Evolutionary conservation across 2,797 vertebrate species (phyloP).

Genomic region (Myotis planiceps): DNA sequence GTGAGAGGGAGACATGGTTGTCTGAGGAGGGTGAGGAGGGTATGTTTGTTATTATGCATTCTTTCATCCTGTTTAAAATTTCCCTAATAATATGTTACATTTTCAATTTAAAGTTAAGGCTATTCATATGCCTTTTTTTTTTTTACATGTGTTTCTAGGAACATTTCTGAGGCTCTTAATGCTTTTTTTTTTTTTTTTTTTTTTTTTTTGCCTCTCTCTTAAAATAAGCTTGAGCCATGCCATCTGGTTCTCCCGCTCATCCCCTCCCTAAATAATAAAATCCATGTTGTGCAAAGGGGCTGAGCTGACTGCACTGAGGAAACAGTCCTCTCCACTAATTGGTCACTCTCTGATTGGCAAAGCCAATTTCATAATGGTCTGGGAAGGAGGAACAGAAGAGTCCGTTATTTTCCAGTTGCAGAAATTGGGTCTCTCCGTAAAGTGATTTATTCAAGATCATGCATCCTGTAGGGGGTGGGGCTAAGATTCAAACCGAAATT

Average conservation of each 20-base stretch:
- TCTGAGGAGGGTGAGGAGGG: not conserved
- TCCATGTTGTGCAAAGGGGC: not conserved
- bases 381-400: not conserved
- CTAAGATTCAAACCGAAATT: not conserved
- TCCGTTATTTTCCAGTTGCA: not conserved
- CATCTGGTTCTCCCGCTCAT: not conserved
- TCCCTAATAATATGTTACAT: not conserved
- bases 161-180: not conserved
- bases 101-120: not conserved
- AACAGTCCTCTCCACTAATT: not conserved
- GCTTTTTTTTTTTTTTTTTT: not conserved
- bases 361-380: not conserved
- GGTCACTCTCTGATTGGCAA: not conserved
- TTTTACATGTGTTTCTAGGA: not conserved
- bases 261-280: not conserved
- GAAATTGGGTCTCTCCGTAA: not conserved
- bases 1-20: accelerated
- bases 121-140: not conserved
- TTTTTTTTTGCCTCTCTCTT: not conserved
- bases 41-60: not conserved
- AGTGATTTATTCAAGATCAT: not conserved
- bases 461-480: not conserved
- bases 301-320: accelerated
- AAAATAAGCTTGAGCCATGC: not conserved
- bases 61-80: not conserved